Conservation (phyloP, 2,888 invertebrate genomes). For the Aromia moschata region DNA sequence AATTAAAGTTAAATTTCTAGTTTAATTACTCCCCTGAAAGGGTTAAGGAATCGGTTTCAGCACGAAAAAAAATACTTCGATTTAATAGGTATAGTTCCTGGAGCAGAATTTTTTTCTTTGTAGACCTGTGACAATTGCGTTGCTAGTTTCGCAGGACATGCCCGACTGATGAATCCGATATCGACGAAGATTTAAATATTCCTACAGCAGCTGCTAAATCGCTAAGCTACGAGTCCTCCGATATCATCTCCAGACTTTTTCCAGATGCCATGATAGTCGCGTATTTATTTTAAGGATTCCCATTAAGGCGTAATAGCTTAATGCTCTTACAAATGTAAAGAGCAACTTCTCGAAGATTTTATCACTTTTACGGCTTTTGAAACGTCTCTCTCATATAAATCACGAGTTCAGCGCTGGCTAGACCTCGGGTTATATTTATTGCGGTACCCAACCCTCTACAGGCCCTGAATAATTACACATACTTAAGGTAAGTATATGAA, state of each 20-base stretch:
- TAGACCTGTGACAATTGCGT: no score
- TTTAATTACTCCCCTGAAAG: no score
- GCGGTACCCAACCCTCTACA: neutral
- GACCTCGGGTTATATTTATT: constrained; percentile 25
- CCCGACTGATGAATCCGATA: no score
- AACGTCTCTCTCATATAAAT: constrained; percentile 41
- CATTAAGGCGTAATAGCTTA: constrained; percentile 25
- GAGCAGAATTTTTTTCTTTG: no score
- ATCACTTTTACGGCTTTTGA: constrained; percentile 40
- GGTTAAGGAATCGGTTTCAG: no score
- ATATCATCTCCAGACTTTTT: constrained; percentile 5
- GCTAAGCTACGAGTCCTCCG: neutral
- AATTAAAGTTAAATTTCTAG: no score
- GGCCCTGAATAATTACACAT: no score
- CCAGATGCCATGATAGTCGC: neutral
- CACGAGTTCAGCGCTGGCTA: constrained; percentile 22
- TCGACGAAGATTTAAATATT: no score
- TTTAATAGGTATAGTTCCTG: no score
- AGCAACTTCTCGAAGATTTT: constrained; percentile 37
- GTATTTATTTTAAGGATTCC: constrained; percentile 12
- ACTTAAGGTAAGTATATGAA: no score
- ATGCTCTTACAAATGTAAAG: constrained; percentile 38
- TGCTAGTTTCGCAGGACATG: no score
- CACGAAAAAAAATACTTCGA: no score
- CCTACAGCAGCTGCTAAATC: neutral